A percentile compares a stretch with the other conserved stretches of the same genome.
Conservation (phyloP, 2,113 vertebrate species). For the Eulemur rufifrons region DNA sequence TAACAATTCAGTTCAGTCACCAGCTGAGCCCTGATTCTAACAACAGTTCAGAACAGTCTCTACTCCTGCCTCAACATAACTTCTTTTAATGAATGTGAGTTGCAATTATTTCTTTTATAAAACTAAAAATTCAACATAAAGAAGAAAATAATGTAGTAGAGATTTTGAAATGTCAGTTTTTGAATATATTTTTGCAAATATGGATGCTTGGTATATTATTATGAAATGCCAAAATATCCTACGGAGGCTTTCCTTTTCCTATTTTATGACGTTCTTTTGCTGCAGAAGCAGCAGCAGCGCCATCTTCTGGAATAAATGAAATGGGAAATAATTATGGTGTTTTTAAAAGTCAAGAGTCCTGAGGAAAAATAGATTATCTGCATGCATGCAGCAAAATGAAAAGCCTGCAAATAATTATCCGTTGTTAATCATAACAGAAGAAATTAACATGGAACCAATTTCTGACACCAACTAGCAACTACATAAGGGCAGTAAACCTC, state of each 20-base stretch:
- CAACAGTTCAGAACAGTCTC: background rate
- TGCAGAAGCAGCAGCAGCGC: constrained; percentile 49
- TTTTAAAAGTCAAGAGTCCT: background rate
- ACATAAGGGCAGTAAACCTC: background rate
- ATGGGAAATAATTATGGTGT: background rate
- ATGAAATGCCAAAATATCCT: constrained; percentile 62
- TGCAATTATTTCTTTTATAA: constrained; percentile 57
- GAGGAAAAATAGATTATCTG: constrained; percentile 26
- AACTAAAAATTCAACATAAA: constrained; percentile 43
- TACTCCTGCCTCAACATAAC: background rate
- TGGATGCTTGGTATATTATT: constrained; percentile 47
- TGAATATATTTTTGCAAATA: constrained; percentile 60
- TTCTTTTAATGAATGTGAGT: constrained; percentile 45
- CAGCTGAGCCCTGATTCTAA: background rate
- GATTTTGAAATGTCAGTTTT: constrained; percentile 65
- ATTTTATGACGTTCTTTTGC: background rate
- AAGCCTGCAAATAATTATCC: constrained; percentile 25
- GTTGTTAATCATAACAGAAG: background rate
- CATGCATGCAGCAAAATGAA: background rate
- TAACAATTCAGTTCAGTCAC: background rate
- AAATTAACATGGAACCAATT: constrained; percentile 4
- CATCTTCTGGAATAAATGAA: constrained; percentile 47
- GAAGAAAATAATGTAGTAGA: constrained; percentile 50
- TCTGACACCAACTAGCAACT: background rate
- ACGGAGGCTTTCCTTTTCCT: constrained; percentile 5